Evolutionary conservation across 1,140 invertebrate genomes (phyloP).

Genomic region (Papilio polytes): DNA sequence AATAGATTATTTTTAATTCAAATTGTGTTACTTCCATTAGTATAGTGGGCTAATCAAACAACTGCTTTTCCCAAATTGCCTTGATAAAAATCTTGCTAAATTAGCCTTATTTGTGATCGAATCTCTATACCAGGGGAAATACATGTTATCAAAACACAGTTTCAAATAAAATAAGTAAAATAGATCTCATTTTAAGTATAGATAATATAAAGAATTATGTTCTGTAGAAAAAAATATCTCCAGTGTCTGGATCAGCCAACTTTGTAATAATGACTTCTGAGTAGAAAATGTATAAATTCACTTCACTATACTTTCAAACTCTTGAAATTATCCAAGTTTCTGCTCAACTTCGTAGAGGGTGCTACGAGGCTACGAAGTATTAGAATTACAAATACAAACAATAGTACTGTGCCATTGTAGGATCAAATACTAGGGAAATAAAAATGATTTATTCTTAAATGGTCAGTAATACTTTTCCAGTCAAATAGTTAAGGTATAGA

Average conservation of each 20-base stretch:
- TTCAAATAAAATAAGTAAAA: background rate
- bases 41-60: background rate
- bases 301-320: background rate
- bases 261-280: background rate
- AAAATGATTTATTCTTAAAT: background rate
- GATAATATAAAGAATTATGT: background rate
- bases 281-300: background rate
- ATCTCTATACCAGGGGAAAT: background rate
- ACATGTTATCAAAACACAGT: background rate
- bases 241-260: background rate
- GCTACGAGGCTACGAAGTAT: slow-evolving; percentile 10
- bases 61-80: background rate
- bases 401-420: background rate
- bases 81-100: background rate
- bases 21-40: background rate
- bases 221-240: background rate
- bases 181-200: background rate
- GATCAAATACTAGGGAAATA: background rate
- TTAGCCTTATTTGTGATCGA: background rate
- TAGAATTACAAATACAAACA: background rate
- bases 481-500: no score
- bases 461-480: no score
- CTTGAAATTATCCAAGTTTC: background rate
- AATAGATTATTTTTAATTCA: background rate
- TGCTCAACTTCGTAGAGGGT: background rate